Percentiles rank a stretch among this genome's conserved stretches.
Conservation (phyloP, 1,140 invertebrate species). For the Eumaeus atala region DNA sequence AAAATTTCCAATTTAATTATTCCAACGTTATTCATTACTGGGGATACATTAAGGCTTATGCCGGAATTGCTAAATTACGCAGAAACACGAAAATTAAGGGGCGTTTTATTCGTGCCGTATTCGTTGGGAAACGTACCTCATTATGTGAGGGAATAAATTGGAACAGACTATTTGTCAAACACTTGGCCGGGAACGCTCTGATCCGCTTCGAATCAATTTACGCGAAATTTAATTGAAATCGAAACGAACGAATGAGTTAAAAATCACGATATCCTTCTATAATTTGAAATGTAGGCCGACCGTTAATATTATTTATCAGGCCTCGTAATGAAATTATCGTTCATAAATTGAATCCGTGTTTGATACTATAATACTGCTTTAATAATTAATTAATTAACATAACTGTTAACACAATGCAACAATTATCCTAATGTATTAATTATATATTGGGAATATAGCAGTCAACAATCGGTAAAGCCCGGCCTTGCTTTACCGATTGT, state of each 20-base stretch:
- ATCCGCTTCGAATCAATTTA: slow-evolving; percentile 61
- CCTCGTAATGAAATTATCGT: background rate
- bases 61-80: slow-evolving; percentile 36
- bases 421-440: too few species aligned
- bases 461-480: too few species aligned
- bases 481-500: too few species aligned
- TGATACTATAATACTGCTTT: background rate
- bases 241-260: slow-evolving; percentile 49
- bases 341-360: background rate
- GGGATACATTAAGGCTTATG: slow-evolving; percentile 27
- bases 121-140: slow-evolving; percentile 59
- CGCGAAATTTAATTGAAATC: slow-evolving; percentile 67
- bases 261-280: slow-evolving; percentile 44
- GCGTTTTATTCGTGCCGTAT: slow-evolving; percentile 47
- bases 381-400: too few species aligned
- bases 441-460: too few species aligned
- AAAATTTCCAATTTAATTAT: slow-evolving; percentile 14
- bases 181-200: slow-evolving; percentile 50
- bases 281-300: slow-evolving; percentile 30
- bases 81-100: slow-evolving; percentile 50
- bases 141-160: slow-evolving; percentile 65
- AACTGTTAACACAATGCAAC: too few species aligned
- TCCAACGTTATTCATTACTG: slow-evolving; percentile 17
- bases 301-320: too few species aligned
- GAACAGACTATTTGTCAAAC: slow-evolving; percentile 65